Evolutionary conservation across 2,113 vertebrate genomes (phyloP).

Genomic region (Esox niger): DNA sequence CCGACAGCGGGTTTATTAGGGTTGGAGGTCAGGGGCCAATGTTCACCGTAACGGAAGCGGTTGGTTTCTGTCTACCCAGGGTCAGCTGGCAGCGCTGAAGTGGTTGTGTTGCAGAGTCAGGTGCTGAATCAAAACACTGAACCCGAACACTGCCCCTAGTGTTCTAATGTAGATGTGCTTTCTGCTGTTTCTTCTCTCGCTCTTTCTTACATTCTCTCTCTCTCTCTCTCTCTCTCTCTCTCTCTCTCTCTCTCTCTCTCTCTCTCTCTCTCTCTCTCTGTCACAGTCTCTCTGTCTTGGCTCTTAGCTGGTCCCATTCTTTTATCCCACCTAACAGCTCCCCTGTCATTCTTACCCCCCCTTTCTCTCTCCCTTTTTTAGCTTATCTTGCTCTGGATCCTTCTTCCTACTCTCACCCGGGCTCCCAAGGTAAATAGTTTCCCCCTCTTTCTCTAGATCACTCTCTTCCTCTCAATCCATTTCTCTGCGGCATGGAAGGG

Average conservation of each 20-base stretch:
- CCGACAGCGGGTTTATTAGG: neutral
- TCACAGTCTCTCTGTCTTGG: too few species aligned
- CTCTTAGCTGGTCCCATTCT: neutral
- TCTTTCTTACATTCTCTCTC: constrained; percentile 13
- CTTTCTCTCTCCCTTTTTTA: constrained; percentile 42
- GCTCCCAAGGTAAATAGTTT: constrained; percentile 75
- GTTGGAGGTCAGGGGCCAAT: neutral
- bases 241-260: too few species aligned
- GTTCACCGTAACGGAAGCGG: constrained; percentile 16
- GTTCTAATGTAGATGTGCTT: constrained; percentile 28
- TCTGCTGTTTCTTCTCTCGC: neutral
- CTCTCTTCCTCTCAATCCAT: constrained; percentile 12
- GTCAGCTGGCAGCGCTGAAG: constrained; percentile 35
- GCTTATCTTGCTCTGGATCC: constrained; percentile 73
- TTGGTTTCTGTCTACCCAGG: constrained; percentile 60
- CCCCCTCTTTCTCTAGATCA: constrained; percentile 16
- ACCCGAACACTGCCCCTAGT: constrained; percentile 17
- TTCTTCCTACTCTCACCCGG: constrained; percentile 71
- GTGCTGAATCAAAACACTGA: constrained; percentile 37
- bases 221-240: constrained; percentile 1
- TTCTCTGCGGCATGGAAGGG: neutral
- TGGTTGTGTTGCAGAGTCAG: constrained; percentile 48
- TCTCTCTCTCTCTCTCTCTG: too few species aligned
- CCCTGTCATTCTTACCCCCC: constrained; percentile 24
- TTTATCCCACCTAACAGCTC: neutral